Percentiles rank a stretch among this genome's conserved stretches.
phyloP scores from a whole-genome alignment of 2,888 invertebrate genomes.

The Aricia artaxerxes region DNA sequence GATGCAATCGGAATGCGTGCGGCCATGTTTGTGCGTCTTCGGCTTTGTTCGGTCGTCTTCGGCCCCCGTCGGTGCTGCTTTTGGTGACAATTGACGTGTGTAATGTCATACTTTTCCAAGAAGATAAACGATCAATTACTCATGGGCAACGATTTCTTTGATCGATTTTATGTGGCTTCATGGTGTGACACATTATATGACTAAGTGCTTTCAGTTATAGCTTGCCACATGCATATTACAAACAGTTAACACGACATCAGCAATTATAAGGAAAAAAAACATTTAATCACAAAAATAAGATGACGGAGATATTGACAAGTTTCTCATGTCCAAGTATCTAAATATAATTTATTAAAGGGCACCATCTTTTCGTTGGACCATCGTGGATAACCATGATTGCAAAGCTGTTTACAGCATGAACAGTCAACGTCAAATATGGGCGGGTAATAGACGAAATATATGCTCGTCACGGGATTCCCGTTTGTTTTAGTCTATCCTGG shows the following conservation, averaged over 20 bases:
- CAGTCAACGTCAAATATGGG: no score
- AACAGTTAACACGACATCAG: not conserved
- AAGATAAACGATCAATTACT: constrained; percentile 57
- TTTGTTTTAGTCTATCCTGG: no score
- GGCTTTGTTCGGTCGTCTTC: constrained; percentile 66
- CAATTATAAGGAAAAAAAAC: not conserved
- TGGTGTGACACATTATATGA: constrained; percentile 21
- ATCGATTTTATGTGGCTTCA: constrained; percentile 29
- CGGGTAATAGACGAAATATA: no score
- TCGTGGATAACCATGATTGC: no score
- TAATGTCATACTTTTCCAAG: constrained; percentile 65
- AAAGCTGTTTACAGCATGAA: no score
- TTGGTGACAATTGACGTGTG: constrained; percentile 68
- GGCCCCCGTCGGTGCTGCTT: constrained; percentile 56
- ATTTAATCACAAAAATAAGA: not conserved
- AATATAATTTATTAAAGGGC: no score
- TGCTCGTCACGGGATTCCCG: no score
- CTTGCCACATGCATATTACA: not conserved
- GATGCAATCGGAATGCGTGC: constrained; percentile 78
- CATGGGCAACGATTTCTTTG: constrained; percentile 48
- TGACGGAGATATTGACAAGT: not conserved
- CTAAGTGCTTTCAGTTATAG: constrained; percentile 20
- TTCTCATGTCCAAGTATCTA: no score
- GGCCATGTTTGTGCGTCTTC: constrained; percentile 69
- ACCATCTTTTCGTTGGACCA: no score